phyloP scores from a whole-genome alignment of 2,888 invertebrate species.

The Sthenelais limicola region DNA sequence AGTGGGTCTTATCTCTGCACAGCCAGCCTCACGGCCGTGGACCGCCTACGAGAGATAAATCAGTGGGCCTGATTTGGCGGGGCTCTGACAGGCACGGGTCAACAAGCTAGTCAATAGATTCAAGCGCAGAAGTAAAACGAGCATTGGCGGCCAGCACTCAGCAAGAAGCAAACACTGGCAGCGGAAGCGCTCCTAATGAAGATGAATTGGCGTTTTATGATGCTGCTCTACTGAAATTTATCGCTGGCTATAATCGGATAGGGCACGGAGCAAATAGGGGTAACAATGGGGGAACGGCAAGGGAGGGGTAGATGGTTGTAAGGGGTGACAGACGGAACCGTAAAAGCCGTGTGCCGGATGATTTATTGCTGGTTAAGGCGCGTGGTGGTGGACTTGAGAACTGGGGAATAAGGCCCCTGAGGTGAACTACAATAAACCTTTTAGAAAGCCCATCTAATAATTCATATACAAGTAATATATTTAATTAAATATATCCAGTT shows the following conservation, averaged over 20 bases:
- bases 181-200: conserved; percentile 36
- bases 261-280: conserved; percentile 36
- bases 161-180: conserved; percentile 7
- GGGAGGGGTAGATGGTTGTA: conserved; percentile 10
- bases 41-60: conserved; percentile 8
- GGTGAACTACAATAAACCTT: too few species aligned
- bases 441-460: too few species aligned
- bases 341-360: too few species aligned
- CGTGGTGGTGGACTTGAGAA: too few species aligned
- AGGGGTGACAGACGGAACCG: conserved; percentile 19
- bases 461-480: too few species aligned
- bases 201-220: conserved; percentile 38
- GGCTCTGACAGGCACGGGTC: conserved; percentile 24
- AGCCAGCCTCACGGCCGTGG: conserved; percentile 3
- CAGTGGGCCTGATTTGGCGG: conserved; percentile 21
- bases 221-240: conserved; percentile 32
- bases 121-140: conserved; percentile 5
- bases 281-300: conserved; percentile 6
- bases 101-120: conserved; percentile 37
- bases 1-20: conserved; percentile 19
- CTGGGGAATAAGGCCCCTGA: too few species aligned
- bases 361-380: too few species aligned
- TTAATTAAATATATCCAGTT: too few species aligned
- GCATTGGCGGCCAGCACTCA: neutral
- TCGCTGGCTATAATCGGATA: conserved; percentile 38